A percentile compares a stretch with the other conserved stretches of the same genome.
Conservation (phyloP, 2,888 invertebrate species). For the Metopia argyrocephala region DNA sequence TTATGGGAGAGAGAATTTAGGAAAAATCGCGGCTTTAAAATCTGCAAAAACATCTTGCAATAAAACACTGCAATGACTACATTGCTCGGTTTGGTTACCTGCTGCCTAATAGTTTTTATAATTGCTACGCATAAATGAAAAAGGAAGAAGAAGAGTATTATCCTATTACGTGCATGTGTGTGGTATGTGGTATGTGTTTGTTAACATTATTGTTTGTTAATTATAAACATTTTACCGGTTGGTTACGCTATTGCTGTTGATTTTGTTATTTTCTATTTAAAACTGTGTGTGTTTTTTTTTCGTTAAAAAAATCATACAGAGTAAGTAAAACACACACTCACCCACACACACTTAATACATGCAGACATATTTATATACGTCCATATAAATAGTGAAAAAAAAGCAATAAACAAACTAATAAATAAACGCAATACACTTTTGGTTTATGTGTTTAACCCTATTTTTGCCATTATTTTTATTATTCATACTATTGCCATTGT, state of each 20-base stretch:
- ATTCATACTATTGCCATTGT: not conserved
- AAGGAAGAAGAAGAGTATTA: not conserved
- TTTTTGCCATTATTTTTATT: conserved; percentile 25
- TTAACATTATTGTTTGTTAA: conserved; percentile 53
- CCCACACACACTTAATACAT: not conserved
- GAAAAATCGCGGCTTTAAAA: not conserved
- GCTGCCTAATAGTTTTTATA: not conserved
- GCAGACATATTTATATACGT: not conserved
- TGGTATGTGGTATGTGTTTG: not conserved
- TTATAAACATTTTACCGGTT: conserved; percentile 59
- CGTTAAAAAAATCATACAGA: too few species aligned
- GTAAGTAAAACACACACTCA: not conserved
- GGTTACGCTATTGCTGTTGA: conserved; percentile 22
- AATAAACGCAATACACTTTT: conserved; percentile 6
- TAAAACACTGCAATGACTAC: not conserved
- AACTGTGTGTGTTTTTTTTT: not conserved
- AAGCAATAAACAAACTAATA: not conserved
- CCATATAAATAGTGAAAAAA: not conserved
- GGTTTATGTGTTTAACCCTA: conserved; percentile 36
- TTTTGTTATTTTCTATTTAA: not conserved
- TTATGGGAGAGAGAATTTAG: not conserved
- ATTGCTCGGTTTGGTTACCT: not conserved
- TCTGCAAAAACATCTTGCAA: not conserved
- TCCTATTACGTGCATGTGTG: not conserved
- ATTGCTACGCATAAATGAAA: not conserved